phyloP scores from a whole-genome alignment of 2,888 invertebrate species.

The Melangyna quadrimaculata region DNA sequence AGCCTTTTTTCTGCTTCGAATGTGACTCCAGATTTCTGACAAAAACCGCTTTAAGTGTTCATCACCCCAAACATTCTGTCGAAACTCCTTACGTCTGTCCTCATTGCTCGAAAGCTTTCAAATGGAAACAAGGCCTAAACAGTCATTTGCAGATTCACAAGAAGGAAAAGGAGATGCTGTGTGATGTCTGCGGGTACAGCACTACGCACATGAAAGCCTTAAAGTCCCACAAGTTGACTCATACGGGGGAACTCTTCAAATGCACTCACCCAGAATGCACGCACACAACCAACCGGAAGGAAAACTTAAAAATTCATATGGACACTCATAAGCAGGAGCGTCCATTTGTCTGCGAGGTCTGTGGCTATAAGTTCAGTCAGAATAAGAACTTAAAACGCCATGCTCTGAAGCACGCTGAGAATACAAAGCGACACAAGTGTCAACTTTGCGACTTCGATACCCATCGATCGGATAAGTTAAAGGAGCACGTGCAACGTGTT shows the following conservation, averaged over 20 bases:
- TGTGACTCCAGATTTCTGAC: conserved; percentile 82
- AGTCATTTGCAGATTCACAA: conserved; percentile 83
- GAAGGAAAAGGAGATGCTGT: conserved; percentile 82
- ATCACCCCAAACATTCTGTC: conserved; percentile 83
- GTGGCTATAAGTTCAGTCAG: conserved; percentile 83
- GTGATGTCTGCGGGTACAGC: conserved; percentile 83
- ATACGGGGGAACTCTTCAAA: conserved; percentile 82
- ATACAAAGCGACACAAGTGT: conserved; percentile 79
- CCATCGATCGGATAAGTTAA: conserved; percentile 82
- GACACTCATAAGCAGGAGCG: conserved; percentile 83
- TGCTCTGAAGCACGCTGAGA: conserved; percentile 77
- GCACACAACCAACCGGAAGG: conserved; percentile 82
- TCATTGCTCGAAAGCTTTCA: conserved; percentile 82
- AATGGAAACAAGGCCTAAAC: conserved; percentile 83
- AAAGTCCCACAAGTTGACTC: conserved; percentile 82
- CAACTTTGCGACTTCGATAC: conserved; percentile 81
- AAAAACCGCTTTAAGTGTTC: conserved; percentile 81
- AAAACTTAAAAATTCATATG: conserved; percentile 83
- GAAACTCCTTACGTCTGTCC: conserved; percentile 82
- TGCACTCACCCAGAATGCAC: conserved; percentile 82
- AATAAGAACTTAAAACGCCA: conserved; percentile 82
- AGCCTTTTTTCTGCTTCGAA: conserved; percentile 82
- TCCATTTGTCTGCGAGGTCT: conserved; percentile 83
- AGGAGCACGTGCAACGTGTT: conserved; percentile 81
- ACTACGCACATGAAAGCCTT: conserved; percentile 83